These are phyloP conservation scores for Tiaroga cobitis DNA, from an alignment of 2,797 vertebrate species.

Conservation along the genomic window DNA sequence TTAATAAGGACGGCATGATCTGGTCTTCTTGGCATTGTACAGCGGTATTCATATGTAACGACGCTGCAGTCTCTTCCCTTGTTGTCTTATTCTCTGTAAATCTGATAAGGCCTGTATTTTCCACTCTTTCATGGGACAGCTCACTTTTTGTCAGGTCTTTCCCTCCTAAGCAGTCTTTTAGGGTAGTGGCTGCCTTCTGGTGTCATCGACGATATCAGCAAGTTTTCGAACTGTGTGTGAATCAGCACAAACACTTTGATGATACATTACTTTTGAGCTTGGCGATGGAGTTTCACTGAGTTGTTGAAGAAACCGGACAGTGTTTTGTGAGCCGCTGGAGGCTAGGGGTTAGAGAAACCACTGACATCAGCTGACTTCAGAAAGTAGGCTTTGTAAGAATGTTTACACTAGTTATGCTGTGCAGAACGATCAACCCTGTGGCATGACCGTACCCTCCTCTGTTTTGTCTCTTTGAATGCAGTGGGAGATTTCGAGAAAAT, in stretches of 20 bases:
- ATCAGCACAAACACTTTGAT: constrained; percentile 39
- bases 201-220: constrained; percentile 60
- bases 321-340: neutral
- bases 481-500: constrained; percentile 99
- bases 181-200: neutral
- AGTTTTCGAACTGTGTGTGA: constrained; percentile 50
- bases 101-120: constrained; percentile 59
- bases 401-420: neutral
- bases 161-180: constrained; percentile 51
- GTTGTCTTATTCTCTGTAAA: constrained; percentile 71
- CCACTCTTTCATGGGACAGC: constrained; percentile 43
- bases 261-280: constrained; percentile 5
- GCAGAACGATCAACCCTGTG: neutral
- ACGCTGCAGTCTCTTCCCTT: constrained; percentile 67
- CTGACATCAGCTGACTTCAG: constrained; percentile 11
- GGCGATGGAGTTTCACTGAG: neutral
- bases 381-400: constrained; percentile 15
- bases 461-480: constrained; percentile 61
- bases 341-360: neutral
- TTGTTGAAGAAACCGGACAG: neutral
- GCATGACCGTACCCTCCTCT: neutral
- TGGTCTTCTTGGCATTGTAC: constrained; percentile 68
- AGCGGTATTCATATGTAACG: constrained; percentile 65
- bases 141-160: constrained; percentile 45
- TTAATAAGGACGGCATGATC: constrained; percentile 81